Evolutionary conservation across 2,888 invertebrate species (phyloP), one percentile per base, ranked within the genome.

Genomic region (Nomada ferruginata): DNA sequence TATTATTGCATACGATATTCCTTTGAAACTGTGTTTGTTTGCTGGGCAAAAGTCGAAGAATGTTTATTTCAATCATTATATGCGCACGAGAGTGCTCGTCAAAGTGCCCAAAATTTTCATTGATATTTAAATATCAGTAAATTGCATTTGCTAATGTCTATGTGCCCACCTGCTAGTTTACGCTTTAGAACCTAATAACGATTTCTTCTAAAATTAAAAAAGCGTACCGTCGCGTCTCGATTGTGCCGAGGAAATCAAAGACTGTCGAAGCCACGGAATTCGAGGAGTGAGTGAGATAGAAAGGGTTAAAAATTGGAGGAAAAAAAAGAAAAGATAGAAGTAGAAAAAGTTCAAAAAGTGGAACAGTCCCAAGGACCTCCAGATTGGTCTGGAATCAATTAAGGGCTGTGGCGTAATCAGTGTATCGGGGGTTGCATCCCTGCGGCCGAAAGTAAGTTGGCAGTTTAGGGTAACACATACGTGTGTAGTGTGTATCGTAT

Each of bases 371-470:
- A 66, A 74, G 81, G 84, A 75, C 53, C 78, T 76, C 76, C 83
- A 91, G 92, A 93, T 93, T 92, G 92, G 91, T 90, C 87, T 83
- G 90, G 89, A 93, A 93, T 93, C 92, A 93, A 92, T 93, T 93
- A 93, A 93, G 90, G 79, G 84, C 86, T 85, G 86, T 83, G 90
- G 88, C 86, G 93, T 92, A 92, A 93, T 93, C 92, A 92, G 92
- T 90, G 91, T 90, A 92, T 92, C 90, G 91, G 85, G 69, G 83
- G 84, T 70, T 83, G 83, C 79, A 69, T 77, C 73, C 76, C 69
- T 76, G 11, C 71, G 61, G 66, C 74, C 66, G 73, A 82, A 87
- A 82, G 79, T 85, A 87, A 87, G 81, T 79, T 76, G 77, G 36
- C 83, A 44, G 65, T 78, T 84, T 83, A 79, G 83, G 74, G 63